These are phyloP conservation scores for Cacoxenus indagator DNA, from an alignment of 2,888 invertebrate species.

Conservation along the genomic window DNA sequence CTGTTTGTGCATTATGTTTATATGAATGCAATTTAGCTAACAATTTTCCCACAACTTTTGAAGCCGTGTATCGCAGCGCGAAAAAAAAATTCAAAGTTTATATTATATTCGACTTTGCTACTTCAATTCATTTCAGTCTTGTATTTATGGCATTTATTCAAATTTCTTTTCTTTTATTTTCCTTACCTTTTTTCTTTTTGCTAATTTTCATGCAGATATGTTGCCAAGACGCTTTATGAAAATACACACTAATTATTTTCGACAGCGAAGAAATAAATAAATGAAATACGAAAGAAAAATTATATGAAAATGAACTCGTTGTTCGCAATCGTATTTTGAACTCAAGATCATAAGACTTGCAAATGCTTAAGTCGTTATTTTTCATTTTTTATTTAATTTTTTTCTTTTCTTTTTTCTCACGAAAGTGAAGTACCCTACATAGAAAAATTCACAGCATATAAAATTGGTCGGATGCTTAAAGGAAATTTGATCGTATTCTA, in stretches of 20 bases:
- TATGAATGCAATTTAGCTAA: background rate
- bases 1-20: background rate
- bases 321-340: slow-evolving; percentile 14
- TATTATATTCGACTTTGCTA: slow-evolving; percentile 6
- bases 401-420: background rate
- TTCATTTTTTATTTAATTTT: background rate
- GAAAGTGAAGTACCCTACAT: background rate
- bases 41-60: slow-evolving; percentile 3
- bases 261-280: background rate
- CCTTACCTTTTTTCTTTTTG: background rate
- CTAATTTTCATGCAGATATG: background rate
- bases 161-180: background rate
- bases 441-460: background rate
- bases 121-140: background rate
- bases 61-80: slow-evolving; percentile 13
- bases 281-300: background rate
- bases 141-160: background rate
- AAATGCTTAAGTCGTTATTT: background rate
- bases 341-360: slow-evolving; percentile 22
- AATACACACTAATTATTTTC: background rate
- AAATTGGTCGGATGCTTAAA: too few relatives aligned
- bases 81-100: slow-evolving; percentile 3
- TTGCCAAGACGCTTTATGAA: background rate
- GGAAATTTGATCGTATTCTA: too few relatives aligned
- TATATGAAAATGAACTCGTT: background rate